A percentile compares a stretch with the other conserved stretches of the same genome.
These are phyloP conservation scores for Coelopa frigida DNA, from an alignment of 1,140 invertebrate genomes.

Conservation along the genomic window DNA sequence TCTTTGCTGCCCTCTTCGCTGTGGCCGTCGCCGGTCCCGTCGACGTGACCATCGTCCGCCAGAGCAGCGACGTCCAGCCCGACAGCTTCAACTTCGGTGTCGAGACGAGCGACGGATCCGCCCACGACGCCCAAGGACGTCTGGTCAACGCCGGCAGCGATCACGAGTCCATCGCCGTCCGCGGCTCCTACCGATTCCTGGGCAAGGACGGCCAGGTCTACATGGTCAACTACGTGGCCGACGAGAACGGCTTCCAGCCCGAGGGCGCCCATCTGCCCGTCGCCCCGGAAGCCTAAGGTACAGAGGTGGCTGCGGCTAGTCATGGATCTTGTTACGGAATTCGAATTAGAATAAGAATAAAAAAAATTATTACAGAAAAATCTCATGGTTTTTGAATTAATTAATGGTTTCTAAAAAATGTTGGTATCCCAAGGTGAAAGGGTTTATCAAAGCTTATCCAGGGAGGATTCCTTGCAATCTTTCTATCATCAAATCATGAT, in stretches of 20 bases:
- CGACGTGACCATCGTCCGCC: too few species aligned
- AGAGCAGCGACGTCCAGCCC: not conserved
- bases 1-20: constrained; percentile 14
- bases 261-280: constrained; percentile 58
- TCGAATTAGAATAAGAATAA: too few species aligned
- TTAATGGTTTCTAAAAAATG: too few species aligned
- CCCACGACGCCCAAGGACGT: not conserved
- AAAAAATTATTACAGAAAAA: too few species aligned
- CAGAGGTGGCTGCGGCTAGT: too few species aligned
- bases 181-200: not conserved
- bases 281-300: constrained; percentile 26
- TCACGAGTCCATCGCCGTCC: not conserved
- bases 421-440: too few species aligned
- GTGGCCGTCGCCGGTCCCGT: constrained; percentile 12
- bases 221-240: constrained; percentile 59
- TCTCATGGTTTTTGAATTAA: too few species aligned
- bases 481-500: too few species aligned
- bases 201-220: constrained; percentile 45
- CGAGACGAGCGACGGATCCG: not conserved
- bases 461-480: too few species aligned
- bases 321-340: too few species aligned
- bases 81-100: not conserved
- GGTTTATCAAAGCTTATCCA: too few species aligned
- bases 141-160: not conserved
- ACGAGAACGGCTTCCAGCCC: constrained; percentile 69